These are phyloP conservation scores for Tachypleus tridentatus DNA, from an alignment of 1,140 invertebrate genomes.

Conservation along the genomic window DNA sequence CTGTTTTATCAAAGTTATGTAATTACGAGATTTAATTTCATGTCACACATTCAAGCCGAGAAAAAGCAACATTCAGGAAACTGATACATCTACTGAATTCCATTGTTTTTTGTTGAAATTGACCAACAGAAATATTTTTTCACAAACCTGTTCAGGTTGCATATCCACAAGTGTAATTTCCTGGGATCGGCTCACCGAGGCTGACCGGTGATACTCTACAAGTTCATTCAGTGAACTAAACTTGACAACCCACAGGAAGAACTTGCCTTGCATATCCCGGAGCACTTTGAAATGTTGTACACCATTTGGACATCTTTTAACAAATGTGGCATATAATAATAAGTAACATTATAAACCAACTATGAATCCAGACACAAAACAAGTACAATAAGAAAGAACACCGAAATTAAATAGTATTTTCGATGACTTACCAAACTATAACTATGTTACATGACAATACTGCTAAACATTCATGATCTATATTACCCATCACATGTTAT, in stretches of 20 bases:
- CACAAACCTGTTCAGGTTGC: conserved; percentile 74
- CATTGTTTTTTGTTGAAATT: too few relatives aligned
- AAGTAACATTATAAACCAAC: too few relatives aligned
- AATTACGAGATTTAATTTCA: too few relatives aligned
- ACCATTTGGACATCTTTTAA: conserved; percentile 77
- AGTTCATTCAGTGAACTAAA: conserved; percentile 98
- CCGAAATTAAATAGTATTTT: conserved; percentile 6
- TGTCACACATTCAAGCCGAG: too few relatives aligned
- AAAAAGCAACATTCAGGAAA: too few relatives aligned
- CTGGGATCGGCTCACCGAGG: conserved; percentile 89
- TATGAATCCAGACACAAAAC: background rate
- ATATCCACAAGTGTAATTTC: conserved; percentile 94
- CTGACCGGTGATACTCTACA: conserved; percentile 95
- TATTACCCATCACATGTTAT: too few relatives aligned
- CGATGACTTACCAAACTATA: too few relatives aligned
- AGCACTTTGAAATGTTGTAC: conserved; percentile 99
- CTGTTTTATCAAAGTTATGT: too few relatives aligned
- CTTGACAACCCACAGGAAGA: conserved; percentile 98
- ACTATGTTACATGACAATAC: too few relatives aligned
- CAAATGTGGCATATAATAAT: conserved; percentile 4
- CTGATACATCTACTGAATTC: too few relatives aligned
- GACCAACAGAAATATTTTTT: too few relatives aligned
- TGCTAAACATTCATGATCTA: too few relatives aligned
- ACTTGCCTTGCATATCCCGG: conserved; percentile 91
- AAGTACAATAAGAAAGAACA: background rate